Base-by-base conservation (phyloP, 2,888 invertebrate genomes). In the Lordiphosa fenestrarum region DNA sequence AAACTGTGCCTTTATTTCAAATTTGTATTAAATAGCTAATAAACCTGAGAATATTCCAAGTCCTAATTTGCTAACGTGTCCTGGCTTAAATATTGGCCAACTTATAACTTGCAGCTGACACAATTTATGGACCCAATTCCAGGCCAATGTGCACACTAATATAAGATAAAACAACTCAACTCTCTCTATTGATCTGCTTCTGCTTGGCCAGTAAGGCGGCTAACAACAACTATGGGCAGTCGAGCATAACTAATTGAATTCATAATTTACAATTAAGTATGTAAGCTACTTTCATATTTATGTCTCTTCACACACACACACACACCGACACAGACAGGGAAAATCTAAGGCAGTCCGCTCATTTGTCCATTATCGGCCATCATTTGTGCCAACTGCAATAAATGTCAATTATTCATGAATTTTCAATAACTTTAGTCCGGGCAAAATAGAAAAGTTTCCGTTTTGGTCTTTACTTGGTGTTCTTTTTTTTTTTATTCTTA, bases 351-450 rank as follows among this genome's bases (percentile, higher is more conserved):
- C 30, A 25, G 44, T 30, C 33, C n/a, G 15, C 38, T 33, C 41
- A 37, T 52, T 59, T 60, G 71, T 64, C 76, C 80, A 73, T 77
- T 77, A 77, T 77, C 76, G 73, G 69, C 80, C 73, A 71, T 76
- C 73, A 76, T 64, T 80, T 80, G 81, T 80, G 77, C 77, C 78
- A 81, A 78, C 78, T 81, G 81, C 81, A 78, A 78, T 78, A 81
- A 78, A 78, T 81, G 81, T 78, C 78, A 78, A 78, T 78, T 78
- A 81, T 78, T 78, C 77, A 78, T 77, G 77, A 78, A 77, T 81
- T 81, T 78, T 78, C 77, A 81, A 78, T 78, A 81, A 81, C 77
- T 78, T 72, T 73, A 61, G 70, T 57, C 49, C 47, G 47, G 73
- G 69, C 62, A 69, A 76, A 75, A 78, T 75, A 76, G 75, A 77